Evolutionary conservation across 2,888 invertebrate species (phyloP), one percentile per base, ranked within the genome.

Genomic region (Oxyscelio sp.): DNA sequence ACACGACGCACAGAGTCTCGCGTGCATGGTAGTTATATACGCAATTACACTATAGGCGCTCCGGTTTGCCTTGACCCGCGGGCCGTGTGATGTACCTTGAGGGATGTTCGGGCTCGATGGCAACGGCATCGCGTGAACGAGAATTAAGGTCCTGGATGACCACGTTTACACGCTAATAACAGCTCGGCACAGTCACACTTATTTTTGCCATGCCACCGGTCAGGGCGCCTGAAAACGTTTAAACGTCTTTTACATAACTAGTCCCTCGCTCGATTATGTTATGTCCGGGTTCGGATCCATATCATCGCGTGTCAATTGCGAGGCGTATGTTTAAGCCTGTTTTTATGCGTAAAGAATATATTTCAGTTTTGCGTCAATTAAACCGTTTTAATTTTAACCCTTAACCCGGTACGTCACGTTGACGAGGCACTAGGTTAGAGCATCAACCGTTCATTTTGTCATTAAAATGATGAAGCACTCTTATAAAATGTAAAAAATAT

Each of bases 51-150:
- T 43, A 77, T 83, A 78, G 71, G 87, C 85, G 83, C 86, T 78
- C 88, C 75, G 81, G 87, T 83, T 91, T 83, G 90, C 91, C 91
- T 91, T 91, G 91, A 91, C 91, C 91, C 88, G 90, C 81, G 88
- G 90, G 90, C 89, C 90, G 89, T 88, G 89, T 86, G 87, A 88
- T 87, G 89, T 85, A 87, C 87, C 87, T 85, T 81, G 85, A 79
- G 89, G 88, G 90, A 88, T 90, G 89, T 70, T 86, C 73, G 77
- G 84, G 75, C 83, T 84, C 84, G 86, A 81, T 85, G 87, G 87
- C 83, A 73, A 84, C 54, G 59, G 78, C 56, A 83, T 73, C 66
- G 75, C 73, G 81, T 65, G 83, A 77, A 78, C 68, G 82, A 68
- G 85, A 89, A 90, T 89, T 88, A 89, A 90, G 88, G 88, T 88